Evolutionary conservation across 2,888 invertebrate genomes (phyloP).

Genomic region (Epinotia bilunana): DNA sequence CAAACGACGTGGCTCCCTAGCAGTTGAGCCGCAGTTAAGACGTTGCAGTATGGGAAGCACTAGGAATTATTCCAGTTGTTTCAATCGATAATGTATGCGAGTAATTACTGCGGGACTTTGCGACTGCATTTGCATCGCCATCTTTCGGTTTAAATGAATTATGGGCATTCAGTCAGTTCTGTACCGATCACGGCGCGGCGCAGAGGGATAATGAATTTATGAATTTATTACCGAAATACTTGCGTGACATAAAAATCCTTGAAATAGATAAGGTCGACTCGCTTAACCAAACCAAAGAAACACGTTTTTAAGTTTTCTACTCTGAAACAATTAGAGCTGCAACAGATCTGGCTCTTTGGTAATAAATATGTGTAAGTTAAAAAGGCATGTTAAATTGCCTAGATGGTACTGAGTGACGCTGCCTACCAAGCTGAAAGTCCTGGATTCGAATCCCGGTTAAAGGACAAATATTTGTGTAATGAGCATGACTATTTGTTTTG

Average conservation of each 20-base stretch:
- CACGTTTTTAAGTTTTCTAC: not conserved
- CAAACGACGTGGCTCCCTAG: not conserved
- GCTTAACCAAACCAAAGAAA: not conserved
- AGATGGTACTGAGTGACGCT: too few species aligned
- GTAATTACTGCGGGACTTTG: slow-evolving; percentile 65
- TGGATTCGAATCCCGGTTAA: too few species aligned
- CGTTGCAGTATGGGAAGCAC: slow-evolving; percentile 38
- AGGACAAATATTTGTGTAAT: too few species aligned
- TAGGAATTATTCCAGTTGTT: slow-evolving; percentile 52
- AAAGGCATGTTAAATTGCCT: too few species aligned
- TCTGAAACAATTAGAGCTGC: too few species aligned
- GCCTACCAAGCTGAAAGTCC: too few species aligned
- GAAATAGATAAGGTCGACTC: not conserved
- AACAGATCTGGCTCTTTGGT: too few species aligned
- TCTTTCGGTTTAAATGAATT: slow-evolving; percentile 63
- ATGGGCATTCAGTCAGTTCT: slow-evolving; percentile 45
- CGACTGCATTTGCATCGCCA: slow-evolving; percentile 66
- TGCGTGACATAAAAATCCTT: not conserved
- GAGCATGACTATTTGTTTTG: too few species aligned
- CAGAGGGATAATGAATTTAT: slow-evolving; percentile 6
- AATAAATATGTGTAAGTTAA: too few species aligned
- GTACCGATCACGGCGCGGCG: slow-evolving; percentile 10
- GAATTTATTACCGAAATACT: not conserved
- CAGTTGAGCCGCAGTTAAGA: not conserved
- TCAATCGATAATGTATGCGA: slow-evolving; percentile 69